These are phyloP conservation scores for Zygothrica quintamaculata DNA, from an alignment of 2,888 invertebrate species.

Conservation along the genomic window DNA sequence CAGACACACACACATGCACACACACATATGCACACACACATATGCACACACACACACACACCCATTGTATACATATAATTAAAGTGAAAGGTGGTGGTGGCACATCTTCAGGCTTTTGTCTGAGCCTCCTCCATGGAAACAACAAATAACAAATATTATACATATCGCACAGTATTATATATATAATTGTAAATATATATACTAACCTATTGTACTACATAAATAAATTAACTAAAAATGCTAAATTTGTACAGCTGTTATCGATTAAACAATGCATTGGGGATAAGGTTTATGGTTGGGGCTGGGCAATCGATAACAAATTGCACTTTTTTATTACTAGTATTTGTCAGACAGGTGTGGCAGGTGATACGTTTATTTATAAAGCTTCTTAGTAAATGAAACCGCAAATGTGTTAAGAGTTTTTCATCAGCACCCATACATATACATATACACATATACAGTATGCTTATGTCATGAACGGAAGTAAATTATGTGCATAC, in stretches of 20 bases:
- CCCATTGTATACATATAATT: slow-evolving; percentile 40
- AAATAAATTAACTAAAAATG: slow-evolving; percentile 30
- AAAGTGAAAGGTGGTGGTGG: slow-evolving; percentile 78
- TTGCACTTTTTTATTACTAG: too few relatives aligned
- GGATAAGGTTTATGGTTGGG: neutral
- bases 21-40: too few relatives aligned
- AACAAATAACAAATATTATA: slow-evolving; percentile 21
- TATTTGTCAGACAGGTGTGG: too few relatives aligned
- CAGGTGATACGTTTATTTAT: too few relatives aligned
- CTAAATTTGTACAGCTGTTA: slow-evolving; percentile 6
- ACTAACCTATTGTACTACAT: slow-evolving; percentile 35
- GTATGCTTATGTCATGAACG: slow-evolving; percentile 49
- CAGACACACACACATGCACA: slow-evolving; percentile 1
- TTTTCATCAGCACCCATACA: too few relatives aligned
- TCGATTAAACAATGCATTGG: slow-evolving; percentile 2
- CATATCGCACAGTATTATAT: slow-evolving; percentile 6
- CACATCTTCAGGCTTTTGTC: slow-evolving; percentile 66
- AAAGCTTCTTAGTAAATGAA: too few relatives aligned
- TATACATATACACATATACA: too few relatives aligned
- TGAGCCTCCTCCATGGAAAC: slow-evolving; percentile 23
- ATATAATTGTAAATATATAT: slow-evolving; percentile 33
- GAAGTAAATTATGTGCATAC: slow-evolving; percentile 36
- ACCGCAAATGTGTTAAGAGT: too few relatives aligned
- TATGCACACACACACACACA: too few relatives aligned
- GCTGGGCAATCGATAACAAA: neutral